Evolutionary conservation across 2,113 vertebrate species (phyloP), one percentile per base, ranked within the genome.

Genomic region (Etheostoma spectabile): DNA sequence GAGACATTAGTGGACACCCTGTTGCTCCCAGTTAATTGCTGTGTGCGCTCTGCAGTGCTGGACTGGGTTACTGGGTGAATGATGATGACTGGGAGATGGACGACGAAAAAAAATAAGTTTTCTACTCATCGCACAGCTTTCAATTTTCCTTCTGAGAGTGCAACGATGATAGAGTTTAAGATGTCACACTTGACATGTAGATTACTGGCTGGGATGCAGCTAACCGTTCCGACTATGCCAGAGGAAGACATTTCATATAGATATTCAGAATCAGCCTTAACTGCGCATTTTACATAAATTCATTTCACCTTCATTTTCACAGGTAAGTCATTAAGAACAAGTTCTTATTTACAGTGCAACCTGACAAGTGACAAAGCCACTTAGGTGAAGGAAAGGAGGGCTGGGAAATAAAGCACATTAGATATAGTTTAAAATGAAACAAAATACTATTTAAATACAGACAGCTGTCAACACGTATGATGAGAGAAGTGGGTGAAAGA

Each of bases 11-110:
- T 78, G 83, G 77, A 82, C 90, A 85, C 77, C 86, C 85, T 86
- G 89, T 85, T 89, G 88, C 82, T 79, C 79, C 45, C 1, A 86
- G 72, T 91, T 90, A 93, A 92, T 89, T 92, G 90, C 85, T 62
- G 45, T 53, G 59, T 80, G 70, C 66, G 59, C 63, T 80, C 78
- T 79, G 81, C 70, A 79, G 74, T 19, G 14, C 63, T 57, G 82
- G 87, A 77, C 64, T 86, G 68, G 79, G 86, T 88, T 88, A 84
- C 75, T 82, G 79, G 85, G 83, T 80, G 82, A 89, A 87, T 81
- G 80, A 93, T 83, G 87, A 87, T 57, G 45, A 77, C 68, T 80
- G 65, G 1, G 76, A 52, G 72, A 82, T 67, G 70, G 84, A 84
- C 48, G 57, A 33, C 2, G 3, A 27, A 13, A 27, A 27, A n/a